phyloP scores from a whole-genome alignment of 1,140 invertebrate species.

The Tetranychus urticae region DNA sequence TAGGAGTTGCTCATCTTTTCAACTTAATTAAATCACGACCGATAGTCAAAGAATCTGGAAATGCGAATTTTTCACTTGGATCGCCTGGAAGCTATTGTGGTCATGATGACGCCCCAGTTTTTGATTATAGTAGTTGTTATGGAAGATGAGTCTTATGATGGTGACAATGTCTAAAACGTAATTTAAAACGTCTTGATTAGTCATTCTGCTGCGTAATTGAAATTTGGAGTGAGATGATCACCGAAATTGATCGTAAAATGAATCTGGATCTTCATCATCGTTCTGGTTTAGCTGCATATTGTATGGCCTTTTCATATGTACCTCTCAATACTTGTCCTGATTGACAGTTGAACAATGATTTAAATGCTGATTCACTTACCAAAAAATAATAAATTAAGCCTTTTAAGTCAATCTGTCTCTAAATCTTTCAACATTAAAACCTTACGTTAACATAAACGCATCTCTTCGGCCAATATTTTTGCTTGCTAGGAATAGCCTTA shows the following conservation, averaged over 20 bases:
- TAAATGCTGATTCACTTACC: constrained; percentile 43
- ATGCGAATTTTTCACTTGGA: neutral
- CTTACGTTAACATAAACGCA: no score
- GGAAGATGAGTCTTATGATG: neutral
- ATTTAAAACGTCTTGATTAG: constrained; percentile 71
- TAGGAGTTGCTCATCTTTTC: constrained; percentile 41
- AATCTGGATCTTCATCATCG: constrained; percentile 87
- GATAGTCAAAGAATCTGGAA: neutral
- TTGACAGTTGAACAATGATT: constrained; percentile 27
- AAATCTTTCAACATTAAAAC: no score
- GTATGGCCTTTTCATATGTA: constrained; percentile 81
- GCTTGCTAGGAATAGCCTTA: no score
- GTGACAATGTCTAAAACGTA: constrained; percentile 16
- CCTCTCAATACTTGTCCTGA: constrained; percentile 16
- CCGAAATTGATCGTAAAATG: constrained; percentile 61
- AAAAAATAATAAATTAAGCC: neutral
- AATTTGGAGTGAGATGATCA: constrained; percentile 61
- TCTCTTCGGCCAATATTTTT: no score
- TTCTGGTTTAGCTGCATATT: constrained; percentile 77
- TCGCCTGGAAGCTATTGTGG: neutral
- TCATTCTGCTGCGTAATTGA: constrained; percentile 82
- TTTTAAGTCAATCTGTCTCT: no score
- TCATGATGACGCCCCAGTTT: neutral
- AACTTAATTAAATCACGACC: neutral
- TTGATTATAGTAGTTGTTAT: neutral